phyloP scores from a whole-genome alignment of 2,113 vertebrate genomes.

The Sinocyclocheilus maitianheensis region DNA sequence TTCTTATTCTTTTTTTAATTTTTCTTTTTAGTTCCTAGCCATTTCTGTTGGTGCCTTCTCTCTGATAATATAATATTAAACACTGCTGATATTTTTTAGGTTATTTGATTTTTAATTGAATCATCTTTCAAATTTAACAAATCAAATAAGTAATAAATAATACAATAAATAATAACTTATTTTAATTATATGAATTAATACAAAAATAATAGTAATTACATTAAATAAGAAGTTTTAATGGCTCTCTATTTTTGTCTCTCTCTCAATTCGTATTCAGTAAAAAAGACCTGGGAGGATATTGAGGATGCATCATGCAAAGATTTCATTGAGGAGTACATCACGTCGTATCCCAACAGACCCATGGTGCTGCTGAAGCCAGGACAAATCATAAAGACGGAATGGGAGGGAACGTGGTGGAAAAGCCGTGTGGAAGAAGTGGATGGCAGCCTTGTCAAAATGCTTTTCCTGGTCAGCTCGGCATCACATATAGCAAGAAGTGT shows the following conservation, averaged over 20 bases:
- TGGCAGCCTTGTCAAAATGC: slow-evolving; percentile 95
- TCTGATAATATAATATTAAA: too few relatives aligned
- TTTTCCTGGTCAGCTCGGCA: slow-evolving; percentile 86
- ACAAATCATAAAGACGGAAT: slow-evolving; percentile 97
- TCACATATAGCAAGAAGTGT: background rate
- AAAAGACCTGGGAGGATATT: slow-evolving; percentile 93
- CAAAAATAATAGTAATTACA: background rate
- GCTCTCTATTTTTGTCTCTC: background rate
- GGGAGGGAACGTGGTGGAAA: slow-evolving; percentile 99
- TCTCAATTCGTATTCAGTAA: slow-evolving; percentile 73
- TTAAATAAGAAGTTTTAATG: background rate
- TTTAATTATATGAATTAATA: background rate
- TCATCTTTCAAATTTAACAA: background rate
- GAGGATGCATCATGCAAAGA: slow-evolving; percentile 93
- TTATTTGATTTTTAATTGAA: background rate
- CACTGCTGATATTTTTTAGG: background rate
- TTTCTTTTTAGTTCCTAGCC: background rate
- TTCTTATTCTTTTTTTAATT: too few relatives aligned
- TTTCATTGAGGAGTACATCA: slow-evolving; percentile 97
- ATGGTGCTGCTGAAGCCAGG: slow-evolving; percentile 95
- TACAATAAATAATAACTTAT: background rate
- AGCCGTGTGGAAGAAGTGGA: slow-evolving; percentile 97
- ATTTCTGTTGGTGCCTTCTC: background rate
- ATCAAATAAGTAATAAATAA: background rate
- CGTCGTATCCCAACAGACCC: slow-evolving; percentile 93